Percentiles rank a stretch among this genome's conserved stretches.
Evolutionary conservation across 2,888 invertebrate species (phyloP).

Genomic region (Brenthis hecate): DNA sequence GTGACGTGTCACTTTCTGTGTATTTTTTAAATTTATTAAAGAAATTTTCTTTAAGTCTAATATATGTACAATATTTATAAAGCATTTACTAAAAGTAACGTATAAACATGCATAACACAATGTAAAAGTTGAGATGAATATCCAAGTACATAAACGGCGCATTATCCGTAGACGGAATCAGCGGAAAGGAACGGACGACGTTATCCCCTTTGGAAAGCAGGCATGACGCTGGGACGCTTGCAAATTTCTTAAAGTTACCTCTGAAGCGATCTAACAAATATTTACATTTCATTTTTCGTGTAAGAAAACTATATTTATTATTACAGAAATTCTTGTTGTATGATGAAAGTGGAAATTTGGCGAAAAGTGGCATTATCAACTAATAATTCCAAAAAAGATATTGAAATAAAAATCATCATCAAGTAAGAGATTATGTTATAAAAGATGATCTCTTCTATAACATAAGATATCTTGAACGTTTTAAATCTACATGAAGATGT

Average conservation of each 20-base stretch:
- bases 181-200: slow-evolving; percentile 13
- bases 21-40: too few relatives aligned
- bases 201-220: slow-evolving; percentile 15
- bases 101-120: slow-evolving; percentile 2
- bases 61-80: too few relatives aligned
- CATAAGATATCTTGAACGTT: too few relatives aligned
- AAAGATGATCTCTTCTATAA: too few relatives aligned
- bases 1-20: too few relatives aligned
- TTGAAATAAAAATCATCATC: too few relatives aligned
- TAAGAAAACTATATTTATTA: too few relatives aligned
- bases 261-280: slow-evolving; percentile 9
- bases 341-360: neutral
- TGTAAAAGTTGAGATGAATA: slow-evolving; percentile 5
- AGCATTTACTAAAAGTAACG: too few relatives aligned
- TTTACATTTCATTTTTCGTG: neutral
- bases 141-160: slow-evolving; percentile 10
- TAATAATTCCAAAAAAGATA: neutral
- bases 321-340: neutral
- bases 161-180: slow-evolving; percentile 12
- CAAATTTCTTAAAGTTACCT: slow-evolving; percentile 7
- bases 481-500: too few relatives aligned
- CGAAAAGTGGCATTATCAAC: neutral
- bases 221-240: slow-evolving; percentile 10
- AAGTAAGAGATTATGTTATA: too few relatives aligned
- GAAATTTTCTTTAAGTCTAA: too few relatives aligned